Base-by-base conservation (phyloP, 2,888 invertebrate species). In the Zygothrica quintamaculata region DNA sequence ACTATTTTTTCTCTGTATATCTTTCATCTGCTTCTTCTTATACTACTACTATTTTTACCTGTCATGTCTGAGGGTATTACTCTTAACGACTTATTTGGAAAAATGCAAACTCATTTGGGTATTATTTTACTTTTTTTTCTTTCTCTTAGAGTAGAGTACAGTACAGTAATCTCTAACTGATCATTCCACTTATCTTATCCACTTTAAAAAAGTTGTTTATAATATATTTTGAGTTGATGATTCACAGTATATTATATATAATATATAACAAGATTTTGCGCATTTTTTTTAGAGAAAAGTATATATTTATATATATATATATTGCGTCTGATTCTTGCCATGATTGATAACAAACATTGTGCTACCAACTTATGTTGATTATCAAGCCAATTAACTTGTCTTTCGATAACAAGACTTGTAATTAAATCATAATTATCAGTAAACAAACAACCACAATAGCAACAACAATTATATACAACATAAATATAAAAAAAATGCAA, bases 361-460 rank as follows among this genome's bases (percentile, higher is more conserved):
- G 18, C 29, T 5, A n/a, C 18, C 18, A 22, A 5, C 18, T 22
- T 22, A 22, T 5, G 18, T 5, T 5, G n/a, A 29, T 29, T n/a
- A n/a, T 7, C 4, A 29, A 9, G 1, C 7, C 29, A 29, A n/a
- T 8, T 1, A 11, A 12, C 4, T 6, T 12, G 3, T 13, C 13
- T 47, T 26, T 47, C n/a, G 65, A 73, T 74, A 74, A 57, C 18
- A 11, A n/a, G 11, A 11, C 16, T 40, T 56, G 64, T 78, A 75
- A 80, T 80, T 74, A 84, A 80, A 82, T 74, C 64, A 29, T 77
- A 65, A 80, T 80, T 74, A 60, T 42, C 34, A 36, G 46, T 33
- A 33, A 53, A 59, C 69, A 51, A 68, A 12, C 8, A n/a, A 18
- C 1, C n/a, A 1, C 29, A 29, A 29, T 8, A 33, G 11, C 3